Conservation (phyloP, 1,140 invertebrate species). For the Cephus cinctus region DNA sequence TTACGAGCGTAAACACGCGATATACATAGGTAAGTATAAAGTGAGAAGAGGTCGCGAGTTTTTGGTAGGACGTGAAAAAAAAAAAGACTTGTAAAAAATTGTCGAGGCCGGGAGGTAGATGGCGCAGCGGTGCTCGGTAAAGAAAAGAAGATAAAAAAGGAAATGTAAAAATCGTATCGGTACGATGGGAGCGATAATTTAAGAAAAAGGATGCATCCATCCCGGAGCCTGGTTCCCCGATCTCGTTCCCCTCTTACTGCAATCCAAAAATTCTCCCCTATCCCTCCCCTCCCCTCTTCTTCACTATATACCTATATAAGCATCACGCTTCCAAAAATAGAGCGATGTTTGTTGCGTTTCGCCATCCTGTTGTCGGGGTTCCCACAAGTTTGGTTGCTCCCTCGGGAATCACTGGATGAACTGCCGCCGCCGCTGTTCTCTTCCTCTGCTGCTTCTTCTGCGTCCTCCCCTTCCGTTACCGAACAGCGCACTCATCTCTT, state of each 20-base stretch:
- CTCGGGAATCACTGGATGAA: conserved; percentile 30
- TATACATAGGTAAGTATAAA: conserved; percentile 36
- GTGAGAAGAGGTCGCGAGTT: conserved; percentile 3
- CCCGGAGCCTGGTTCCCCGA: conserved; percentile 26
- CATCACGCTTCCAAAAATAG: conserved; percentile 44
- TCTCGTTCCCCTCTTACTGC: conserved; percentile 9
- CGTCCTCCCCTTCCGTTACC: conserved; percentile 16
- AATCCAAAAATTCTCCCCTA: conserved; percentile 8
- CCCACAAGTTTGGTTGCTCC: conserved; percentile 17
- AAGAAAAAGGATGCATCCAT: conserved; percentile 52
- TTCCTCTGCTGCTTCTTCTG: conserved; percentile 13
- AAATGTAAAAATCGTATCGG: conserved; percentile 15
- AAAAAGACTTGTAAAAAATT: conserved; percentile 9
- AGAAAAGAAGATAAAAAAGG: conserved; percentile 13
- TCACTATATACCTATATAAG: conserved; percentile 19
- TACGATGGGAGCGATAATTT: conserved; percentile 39
- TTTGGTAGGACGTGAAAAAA: conserved; percentile 1
- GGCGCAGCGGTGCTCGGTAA: background rate
- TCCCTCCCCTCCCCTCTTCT: conserved; percentile 13
- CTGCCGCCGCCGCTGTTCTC: conserved; percentile 22
- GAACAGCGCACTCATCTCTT: background rate
- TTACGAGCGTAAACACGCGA: conserved; percentile 51
- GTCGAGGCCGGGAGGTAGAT: background rate
- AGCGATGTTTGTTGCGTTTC: conserved; percentile 19
- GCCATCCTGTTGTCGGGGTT: conserved; percentile 8